Percentiles rank a stretch among this genome's conserved stretches.
These are phyloP conservation scores for Aethina tumida DNA, from an alignment of 1,140 invertebrate species.

Conservation along the genomic window DNA sequence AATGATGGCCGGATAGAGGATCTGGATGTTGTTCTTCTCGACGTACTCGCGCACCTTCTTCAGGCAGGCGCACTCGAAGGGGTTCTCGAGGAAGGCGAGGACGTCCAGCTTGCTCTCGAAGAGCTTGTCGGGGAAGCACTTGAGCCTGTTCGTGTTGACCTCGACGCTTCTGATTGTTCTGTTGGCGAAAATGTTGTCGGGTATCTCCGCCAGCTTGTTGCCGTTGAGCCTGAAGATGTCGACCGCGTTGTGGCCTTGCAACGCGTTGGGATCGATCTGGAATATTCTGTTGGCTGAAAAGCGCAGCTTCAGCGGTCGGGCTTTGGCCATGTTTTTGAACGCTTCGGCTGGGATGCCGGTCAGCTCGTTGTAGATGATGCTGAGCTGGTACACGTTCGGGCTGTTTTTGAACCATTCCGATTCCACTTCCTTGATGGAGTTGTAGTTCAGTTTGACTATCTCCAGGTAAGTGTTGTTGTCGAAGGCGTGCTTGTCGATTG, in stretches of 20 bases:
- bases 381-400: slow-evolving; percentile 17
- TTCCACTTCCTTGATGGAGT: slow-evolving; percentile 16
- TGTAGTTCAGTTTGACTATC: slow-evolving; percentile 16
- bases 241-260: slow-evolving; percentile 11
- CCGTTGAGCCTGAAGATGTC: slow-evolving; percentile 13
- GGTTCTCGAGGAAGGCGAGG: slow-evolving; percentile 16
- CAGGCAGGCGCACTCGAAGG: slow-evolving; percentile 17
- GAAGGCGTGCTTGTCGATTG: slow-evolving; percentile 16
- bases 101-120: slow-evolving; percentile 7
- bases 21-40: slow-evolving; percentile 8
- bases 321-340: slow-evolving; percentile 15
- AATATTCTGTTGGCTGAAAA: slow-evolving; percentile 16
- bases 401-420: slow-evolving; percentile 15
- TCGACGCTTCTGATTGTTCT: slow-evolving; percentile 13
- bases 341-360: slow-evolving; percentile 12
- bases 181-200: slow-evolving; percentile 14
- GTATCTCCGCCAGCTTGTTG: slow-evolving; percentile 14
- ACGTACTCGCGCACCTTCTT: slow-evolving; percentile 13
- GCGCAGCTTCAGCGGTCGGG: slow-evolving; percentile 13
- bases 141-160: slow-evolving; percentile 15
- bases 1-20: slow-evolving; percentile 20
- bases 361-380: slow-evolving; percentile 18
- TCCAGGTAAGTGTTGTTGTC: slow-evolving; percentile 19
- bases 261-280: slow-evolving; percentile 13
- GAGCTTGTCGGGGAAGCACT: slow-evolving; percentile 16